Percentiles rank a stretch among this genome's conserved stretches.
phyloP scores from a whole-genome alignment of 2,113 vertebrate species.

The Salminus brasiliensis region DNA sequence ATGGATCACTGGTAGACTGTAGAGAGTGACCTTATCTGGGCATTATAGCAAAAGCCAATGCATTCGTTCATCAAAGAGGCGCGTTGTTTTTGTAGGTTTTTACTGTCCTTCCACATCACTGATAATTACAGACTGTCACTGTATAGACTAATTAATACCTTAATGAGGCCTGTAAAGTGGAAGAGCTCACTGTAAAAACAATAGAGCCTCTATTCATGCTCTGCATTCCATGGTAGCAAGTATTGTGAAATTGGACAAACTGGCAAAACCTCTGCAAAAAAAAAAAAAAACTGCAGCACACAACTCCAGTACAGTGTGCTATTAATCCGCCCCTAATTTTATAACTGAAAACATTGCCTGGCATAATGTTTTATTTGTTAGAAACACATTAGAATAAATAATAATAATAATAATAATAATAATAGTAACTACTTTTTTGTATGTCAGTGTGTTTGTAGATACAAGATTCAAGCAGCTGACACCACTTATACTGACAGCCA shows the following conservation, averaged over 20 bases:
- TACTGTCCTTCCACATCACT: too few relatives aligned
- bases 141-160: background rate
- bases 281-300: too few relatives aligned
- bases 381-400: too few relatives aligned
- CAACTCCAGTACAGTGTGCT: too few relatives aligned
- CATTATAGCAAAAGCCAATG: conserved; percentile 13
- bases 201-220: background rate
- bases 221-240: background rate
- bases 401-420: too few relatives aligned
- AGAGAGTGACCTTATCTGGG: conserved; percentile 34
- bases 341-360: too few relatives aligned
- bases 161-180: background rate
- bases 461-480: background rate
- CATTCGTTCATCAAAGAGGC: background rate
- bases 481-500: background rate
- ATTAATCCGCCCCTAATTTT: too few relatives aligned
- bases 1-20: background rate
- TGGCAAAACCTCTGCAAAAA: background rate
- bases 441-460: too few relatives aligned
- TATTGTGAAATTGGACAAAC: background rate
- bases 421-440: too few relatives aligned
- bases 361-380: too few relatives aligned
- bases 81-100: background rate
- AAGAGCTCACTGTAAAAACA: background rate
- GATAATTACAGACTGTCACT: background rate